Evolutionary conservation across 1,140 invertebrate genomes (phyloP).

Genomic region (Coptotermes formosanus): DNA sequence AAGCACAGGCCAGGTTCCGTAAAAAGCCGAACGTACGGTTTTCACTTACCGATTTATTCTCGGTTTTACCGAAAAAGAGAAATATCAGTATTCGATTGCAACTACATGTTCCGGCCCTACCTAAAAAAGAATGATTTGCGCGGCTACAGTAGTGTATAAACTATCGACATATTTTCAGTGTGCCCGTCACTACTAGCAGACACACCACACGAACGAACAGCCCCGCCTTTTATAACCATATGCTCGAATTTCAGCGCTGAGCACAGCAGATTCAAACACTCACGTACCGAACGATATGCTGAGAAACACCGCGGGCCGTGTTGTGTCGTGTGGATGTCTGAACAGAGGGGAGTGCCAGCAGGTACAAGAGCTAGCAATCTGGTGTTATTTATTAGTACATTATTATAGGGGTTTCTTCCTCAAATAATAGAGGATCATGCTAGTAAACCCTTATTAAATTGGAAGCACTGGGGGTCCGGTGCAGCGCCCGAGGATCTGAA

Average conservation of each 20-base stretch:
- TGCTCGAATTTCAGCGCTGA: background rate
- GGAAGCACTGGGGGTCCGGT: background rate
- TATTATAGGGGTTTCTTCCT: conserved; percentile 18
- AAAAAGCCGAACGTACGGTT: no score
- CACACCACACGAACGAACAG: no score
- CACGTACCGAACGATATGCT: background rate
- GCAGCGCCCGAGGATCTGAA: background rate
- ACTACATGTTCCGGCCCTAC: no score
- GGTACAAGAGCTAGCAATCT: background rate
- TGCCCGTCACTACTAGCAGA: background rate
- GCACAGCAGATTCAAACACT: background rate
- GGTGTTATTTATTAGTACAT: conserved; percentile 7
- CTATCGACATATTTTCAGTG: background rate
- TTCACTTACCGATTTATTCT: no score
- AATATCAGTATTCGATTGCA: no score
- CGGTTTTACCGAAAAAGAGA: no score
- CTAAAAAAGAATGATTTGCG: no score
- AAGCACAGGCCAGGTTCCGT: no score
- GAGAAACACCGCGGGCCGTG: background rate
- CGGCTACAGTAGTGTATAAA: background rate
- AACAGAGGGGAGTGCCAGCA: background rate
- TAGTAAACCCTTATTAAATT: conserved; percentile 19
- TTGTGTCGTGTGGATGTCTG: background rate
- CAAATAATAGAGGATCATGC: conserved; percentile 18
- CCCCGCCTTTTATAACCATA: background rate